Evolutionary conservation across 2,113 vertebrate species (phyloP).

Genomic region (Fregata magnificens): DNA sequence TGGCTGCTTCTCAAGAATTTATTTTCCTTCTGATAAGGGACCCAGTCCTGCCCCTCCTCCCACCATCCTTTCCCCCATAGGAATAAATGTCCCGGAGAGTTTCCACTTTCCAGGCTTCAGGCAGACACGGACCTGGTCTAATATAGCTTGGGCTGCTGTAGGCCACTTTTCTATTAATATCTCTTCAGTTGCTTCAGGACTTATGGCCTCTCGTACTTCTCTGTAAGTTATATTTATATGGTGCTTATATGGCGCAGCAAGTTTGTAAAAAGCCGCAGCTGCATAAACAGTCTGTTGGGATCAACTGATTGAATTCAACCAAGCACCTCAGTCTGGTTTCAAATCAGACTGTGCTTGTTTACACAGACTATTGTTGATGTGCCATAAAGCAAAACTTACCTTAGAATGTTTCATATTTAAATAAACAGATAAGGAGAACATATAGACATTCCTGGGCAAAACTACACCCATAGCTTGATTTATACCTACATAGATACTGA

Average conservation of each 20-base stretch:
- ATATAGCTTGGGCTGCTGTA: conserved; percentile 34
- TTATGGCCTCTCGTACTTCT: neutral
- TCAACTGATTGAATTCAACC: neutral
- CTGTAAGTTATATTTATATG: conserved; percentile 56
- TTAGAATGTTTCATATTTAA: neutral
- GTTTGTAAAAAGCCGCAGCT: conserved; percentile 33
- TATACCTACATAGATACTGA: neutral
- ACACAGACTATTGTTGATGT: neutral
- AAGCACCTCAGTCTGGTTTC: conserved; percentile 6
- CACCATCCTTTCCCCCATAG: neutral
- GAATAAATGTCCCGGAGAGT: neutral
- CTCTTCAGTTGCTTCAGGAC: neutral
- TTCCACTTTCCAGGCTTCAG: neutral
- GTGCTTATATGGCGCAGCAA: neutral
- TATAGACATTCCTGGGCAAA: neutral
- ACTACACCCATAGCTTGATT: neutral
- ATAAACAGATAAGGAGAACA: neutral
- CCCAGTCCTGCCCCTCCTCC: neutral
- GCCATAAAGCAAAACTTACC: neutral
- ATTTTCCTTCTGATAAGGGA: neutral
- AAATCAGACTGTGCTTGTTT: neutral
- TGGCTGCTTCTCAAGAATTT: neutral
- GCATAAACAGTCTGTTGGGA: conserved; percentile 34
- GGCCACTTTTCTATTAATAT: conserved; percentile 44
- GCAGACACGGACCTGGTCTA: neutral